Conservation (phyloP, 2,797 vertebrate genomes). For the Vipera latastei region DNA sequence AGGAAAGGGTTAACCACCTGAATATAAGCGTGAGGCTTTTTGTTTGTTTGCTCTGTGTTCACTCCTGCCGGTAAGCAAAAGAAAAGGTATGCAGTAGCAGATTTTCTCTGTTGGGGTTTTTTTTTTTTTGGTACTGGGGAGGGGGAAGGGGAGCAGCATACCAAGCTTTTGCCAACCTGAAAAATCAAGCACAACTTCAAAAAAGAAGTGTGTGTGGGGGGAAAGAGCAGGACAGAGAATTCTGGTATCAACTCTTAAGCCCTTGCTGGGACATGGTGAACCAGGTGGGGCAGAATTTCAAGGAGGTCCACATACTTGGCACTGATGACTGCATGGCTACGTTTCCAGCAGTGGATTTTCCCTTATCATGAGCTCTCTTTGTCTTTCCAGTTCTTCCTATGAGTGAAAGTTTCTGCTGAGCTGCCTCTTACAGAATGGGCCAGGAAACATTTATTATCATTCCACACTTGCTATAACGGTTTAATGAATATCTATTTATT, state of each 20-base stretch:
- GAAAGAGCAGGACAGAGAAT: neutral
- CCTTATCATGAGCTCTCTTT: neutral
- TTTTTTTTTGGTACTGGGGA: neutral
- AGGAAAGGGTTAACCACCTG: conserved; percentile 1
- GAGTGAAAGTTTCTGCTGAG: neutral
- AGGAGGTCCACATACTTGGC: neutral
- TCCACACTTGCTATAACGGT: neutral
- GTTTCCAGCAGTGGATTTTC: neutral
- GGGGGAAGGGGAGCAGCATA: neutral
- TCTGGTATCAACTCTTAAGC: neutral
- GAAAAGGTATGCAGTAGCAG: neutral
- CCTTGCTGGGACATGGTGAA: neutral
- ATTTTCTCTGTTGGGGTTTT: neutral
- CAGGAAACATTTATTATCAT: neutral
- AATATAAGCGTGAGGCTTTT: neutral
- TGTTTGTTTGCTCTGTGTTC: neutral
- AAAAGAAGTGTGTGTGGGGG: neutral
- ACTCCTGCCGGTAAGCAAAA: conserved; percentile 9
- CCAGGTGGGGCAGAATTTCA: neutral
- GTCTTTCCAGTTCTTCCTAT: neutral
- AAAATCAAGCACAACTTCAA: neutral
- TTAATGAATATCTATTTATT: neutral
- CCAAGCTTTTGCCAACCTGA: neutral
- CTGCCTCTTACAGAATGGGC: neutral
- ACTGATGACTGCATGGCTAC: neutral